Conservation (phyloP, 1,140 invertebrate species). For the Zaprionus vittiger region DNA sequence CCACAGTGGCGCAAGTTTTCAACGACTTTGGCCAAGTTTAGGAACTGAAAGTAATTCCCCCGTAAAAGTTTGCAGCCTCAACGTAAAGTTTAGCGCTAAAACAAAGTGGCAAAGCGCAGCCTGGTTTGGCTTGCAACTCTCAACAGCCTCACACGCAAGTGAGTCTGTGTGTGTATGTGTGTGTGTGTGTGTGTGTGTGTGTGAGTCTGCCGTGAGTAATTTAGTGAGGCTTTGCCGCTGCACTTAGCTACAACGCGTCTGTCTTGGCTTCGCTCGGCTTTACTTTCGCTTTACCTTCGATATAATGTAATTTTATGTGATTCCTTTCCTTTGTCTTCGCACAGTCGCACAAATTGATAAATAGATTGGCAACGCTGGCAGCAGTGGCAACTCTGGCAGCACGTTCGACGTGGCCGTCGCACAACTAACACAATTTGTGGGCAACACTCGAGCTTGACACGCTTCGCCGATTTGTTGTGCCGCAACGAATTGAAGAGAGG, state of each 20-base stretch:
- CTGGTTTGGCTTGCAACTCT: constrained; percentile 27
- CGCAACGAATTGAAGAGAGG: constrained; percentile 35
- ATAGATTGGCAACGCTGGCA: constrained; percentile 61
- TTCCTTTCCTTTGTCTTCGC: constrained; percentile 64
- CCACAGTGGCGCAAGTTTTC: constrained; percentile 68
- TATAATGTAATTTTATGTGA: constrained; percentile 77
- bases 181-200: not conserved
- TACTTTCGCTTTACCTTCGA: constrained; percentile 37
- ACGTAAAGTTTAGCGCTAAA: constrained; percentile 20
- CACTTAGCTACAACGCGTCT: constrained; percentile 27
- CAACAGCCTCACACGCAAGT: constrained; percentile 42
- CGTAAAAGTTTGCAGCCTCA: constrained; percentile 41
- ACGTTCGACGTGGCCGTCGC: constrained; percentile 1
- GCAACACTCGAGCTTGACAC: constrained; percentile 68
- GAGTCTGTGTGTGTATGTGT: not conserved
- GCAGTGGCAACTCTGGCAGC: constrained; percentile 11
- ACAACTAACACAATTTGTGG: constrained; percentile 48
- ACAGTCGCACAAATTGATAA: constrained; percentile 77
- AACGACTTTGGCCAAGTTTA: constrained; percentile 79
- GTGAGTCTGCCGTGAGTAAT: constrained; percentile 22
- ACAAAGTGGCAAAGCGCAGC: not conserved
- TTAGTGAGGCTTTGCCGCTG: constrained; percentile 29
- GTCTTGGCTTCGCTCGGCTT: not conserved
- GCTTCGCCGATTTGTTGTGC: constrained; percentile 70
- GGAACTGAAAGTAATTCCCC: constrained; percentile 63